Percentiles rank a stretch among this genome's conserved stretches.
Conservation (phyloP, 2,888 invertebrate genomes). For the Melolontha melolontha region DNA sequence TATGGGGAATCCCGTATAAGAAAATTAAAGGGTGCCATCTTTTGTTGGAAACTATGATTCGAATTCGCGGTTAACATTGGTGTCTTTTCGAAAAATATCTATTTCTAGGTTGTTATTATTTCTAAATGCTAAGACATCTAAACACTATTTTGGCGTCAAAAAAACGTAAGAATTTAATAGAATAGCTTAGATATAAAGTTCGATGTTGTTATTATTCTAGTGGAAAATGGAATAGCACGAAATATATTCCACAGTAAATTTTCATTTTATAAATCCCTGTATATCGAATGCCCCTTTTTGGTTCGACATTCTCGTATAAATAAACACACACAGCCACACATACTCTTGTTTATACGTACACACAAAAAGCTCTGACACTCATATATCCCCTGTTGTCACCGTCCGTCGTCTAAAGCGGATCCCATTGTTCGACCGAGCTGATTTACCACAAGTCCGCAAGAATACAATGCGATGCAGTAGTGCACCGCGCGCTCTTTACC, state of each 20-base stretch:
- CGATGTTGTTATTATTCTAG: no score
- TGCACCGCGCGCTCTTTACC: conserved; percentile 42
- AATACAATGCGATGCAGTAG: conserved; percentile 62
- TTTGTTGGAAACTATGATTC: no score
- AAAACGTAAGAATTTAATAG: no score
- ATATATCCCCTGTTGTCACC: conserved; percentile 58
- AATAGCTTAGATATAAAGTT: no score
- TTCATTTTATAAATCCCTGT: background rate
- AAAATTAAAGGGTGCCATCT: no score
- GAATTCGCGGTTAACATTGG: no score
- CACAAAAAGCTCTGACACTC: conserved; percentile 55
- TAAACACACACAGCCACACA: conserved; percentile 44
- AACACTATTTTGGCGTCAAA: no score
- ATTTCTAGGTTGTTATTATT: no score
- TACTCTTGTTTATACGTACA: conserved; percentile 48
- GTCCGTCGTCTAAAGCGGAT: conserved; percentile 53
- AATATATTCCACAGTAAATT: background rate
- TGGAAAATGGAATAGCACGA: background rate
- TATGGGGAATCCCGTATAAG: no score
- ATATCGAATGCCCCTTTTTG: conserved; percentile 14
- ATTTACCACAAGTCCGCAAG: conserved; percentile 59
- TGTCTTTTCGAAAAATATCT: no score
- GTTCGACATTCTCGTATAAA: conserved; percentile 46
- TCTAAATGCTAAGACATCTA: no score
- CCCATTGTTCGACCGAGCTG: conserved; percentile 60